phyloP scores from a whole-genome alignment of 2,888 invertebrate species.

The Ferdinandea cuprea region DNA sequence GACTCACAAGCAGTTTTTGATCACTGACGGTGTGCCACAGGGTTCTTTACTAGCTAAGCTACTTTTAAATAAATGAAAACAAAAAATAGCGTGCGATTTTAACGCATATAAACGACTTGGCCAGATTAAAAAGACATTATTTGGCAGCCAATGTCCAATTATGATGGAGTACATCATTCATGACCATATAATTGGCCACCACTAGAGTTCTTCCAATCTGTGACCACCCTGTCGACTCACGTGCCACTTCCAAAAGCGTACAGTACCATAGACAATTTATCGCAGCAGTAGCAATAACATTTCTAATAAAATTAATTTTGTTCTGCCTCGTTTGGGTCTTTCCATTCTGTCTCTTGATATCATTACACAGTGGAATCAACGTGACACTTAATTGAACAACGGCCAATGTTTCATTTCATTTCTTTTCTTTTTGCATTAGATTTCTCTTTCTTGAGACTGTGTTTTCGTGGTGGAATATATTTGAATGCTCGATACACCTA shows the following conservation, averaged over 20 bases:
- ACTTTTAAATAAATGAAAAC: background rate
- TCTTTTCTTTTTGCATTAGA: conserved; percentile 18
- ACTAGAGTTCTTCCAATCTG: background rate
- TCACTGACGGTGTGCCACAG: too few relatives aligned
- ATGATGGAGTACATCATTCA: too few relatives aligned
- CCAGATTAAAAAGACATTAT: too few relatives aligned
- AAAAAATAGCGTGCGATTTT: background rate
- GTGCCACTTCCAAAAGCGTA: conserved; percentile 20
- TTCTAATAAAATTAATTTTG: conserved; percentile 59
- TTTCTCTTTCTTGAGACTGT: conserved; percentile 41
- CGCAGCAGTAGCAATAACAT: conserved; percentile 37
- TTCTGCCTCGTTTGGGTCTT: background rate
- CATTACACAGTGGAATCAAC: conserved; percentile 50
- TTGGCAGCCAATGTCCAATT: too few relatives aligned
- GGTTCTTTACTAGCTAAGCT: background rate
- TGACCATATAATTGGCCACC: background rate
- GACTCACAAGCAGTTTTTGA: too few relatives aligned
- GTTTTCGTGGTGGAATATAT: too few relatives aligned
- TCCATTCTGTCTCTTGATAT: conserved; percentile 31
- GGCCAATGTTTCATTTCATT: conserved; percentile 22
- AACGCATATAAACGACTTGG: too few relatives aligned
- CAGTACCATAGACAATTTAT: conserved; percentile 33
- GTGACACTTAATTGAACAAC: conserved; percentile 68
- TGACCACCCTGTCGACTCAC: conserved; percentile 51
- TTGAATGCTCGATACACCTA: conserved; percentile 29